Evolutionary conservation across 2,113 vertebrate genomes (phyloP).

Genomic region (Sciurus niger): DNA sequence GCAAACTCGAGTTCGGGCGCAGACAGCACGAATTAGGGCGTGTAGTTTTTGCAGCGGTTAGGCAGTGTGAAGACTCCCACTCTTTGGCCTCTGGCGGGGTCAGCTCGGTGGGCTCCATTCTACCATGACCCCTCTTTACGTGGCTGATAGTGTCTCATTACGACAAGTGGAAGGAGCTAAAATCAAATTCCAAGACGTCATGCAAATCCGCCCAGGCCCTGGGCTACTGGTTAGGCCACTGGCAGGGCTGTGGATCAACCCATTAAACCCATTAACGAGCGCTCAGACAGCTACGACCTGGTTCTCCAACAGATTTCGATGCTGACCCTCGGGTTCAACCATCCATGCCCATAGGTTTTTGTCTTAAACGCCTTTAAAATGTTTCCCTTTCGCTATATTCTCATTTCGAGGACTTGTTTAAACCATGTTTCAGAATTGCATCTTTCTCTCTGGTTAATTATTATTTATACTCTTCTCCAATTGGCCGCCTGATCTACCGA

Average conservation of each 20-base stretch:
- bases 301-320: neutral
- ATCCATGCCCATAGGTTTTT: neutral
- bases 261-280: conserved; percentile 10
- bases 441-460: conserved; percentile 46
- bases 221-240: neutral
- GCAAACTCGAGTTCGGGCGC: neutral
- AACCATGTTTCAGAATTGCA: conserved; percentile 15
- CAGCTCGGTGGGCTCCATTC: neutral
- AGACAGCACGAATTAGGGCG: neutral
- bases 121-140: neutral
- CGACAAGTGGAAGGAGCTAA: neutral
- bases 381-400: neutral
- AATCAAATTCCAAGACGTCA: neutral
- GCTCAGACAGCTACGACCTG: neutral
- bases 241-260: neutral
- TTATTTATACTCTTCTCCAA: neutral
- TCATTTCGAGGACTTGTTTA: neutral
- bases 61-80: neutral
- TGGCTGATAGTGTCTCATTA: neutral
- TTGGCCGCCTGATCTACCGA: neutral
- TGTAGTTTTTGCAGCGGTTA: neutral
- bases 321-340: neutral
- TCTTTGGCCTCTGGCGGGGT: rapidly evolving
- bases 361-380: neutral
- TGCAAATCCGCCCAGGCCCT: neutral